Evolutionary conservation across 2,113 vertebrate species (phyloP).

Genomic region (Charina bottae): DNA sequence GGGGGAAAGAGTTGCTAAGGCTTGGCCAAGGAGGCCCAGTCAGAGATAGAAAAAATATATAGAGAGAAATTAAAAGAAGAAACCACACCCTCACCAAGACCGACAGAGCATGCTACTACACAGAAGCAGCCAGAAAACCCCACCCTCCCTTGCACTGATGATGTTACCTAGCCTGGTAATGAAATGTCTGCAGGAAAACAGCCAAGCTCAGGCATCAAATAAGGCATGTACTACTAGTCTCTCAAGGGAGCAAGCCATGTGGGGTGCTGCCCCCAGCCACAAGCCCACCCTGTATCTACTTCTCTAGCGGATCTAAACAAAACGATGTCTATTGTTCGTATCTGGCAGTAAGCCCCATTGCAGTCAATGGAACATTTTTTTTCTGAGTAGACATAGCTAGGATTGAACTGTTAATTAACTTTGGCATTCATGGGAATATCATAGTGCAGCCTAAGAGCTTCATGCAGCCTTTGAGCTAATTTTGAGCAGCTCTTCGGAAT

Average conservation of each 20-base stretch:
- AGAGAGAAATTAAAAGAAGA: background rate
- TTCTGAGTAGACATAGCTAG: background rate
- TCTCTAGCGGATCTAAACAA: background rate
- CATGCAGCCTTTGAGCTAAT: background rate
- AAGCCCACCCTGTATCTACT: background rate
- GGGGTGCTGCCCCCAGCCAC: background rate
- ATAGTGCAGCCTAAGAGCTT: conserved; percentile 12
- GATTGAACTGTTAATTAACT: conserved; percentile 2
- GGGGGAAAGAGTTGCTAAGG: background rate
- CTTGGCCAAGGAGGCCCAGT: background rate
- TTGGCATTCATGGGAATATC: background rate
- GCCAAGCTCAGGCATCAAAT: background rate
- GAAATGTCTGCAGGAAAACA: background rate
- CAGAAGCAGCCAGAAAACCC: background rate
- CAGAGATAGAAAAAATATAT: background rate
- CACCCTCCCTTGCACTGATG: background rate
- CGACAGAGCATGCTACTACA: background rate
- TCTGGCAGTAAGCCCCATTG: background rate
- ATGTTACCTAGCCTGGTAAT: background rate
- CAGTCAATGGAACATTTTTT: background rate
- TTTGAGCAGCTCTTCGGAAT: background rate
- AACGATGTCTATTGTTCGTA: background rate
- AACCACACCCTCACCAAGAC: background rate
- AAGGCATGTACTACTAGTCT: background rate
- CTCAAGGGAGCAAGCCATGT: background rate